Evolutionary conservation across 2,797 vertebrate genomes (phyloP).

Genomic region (Anabacerthia variegaticeps): DNA sequence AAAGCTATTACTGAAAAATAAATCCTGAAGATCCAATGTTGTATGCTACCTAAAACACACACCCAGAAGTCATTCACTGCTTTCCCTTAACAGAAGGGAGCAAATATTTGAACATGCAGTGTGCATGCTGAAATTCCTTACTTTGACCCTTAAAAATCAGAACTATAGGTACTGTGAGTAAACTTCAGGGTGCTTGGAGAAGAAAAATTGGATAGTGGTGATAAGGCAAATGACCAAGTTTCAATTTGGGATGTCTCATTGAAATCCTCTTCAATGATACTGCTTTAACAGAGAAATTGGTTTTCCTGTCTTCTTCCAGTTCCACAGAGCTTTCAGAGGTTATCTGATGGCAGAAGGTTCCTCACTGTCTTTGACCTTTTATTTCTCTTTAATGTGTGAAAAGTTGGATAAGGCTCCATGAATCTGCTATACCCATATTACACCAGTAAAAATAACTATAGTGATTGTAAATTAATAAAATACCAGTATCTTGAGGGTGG

Average conservation of each 20-base stretch:
- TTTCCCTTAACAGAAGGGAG: neutral
- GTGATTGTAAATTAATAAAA: neutral
- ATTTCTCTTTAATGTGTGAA: neutral
- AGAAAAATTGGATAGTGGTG: neutral
- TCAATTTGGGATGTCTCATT: neutral
- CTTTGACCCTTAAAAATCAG: neutral
- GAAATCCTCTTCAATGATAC: neutral
- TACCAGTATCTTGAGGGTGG: neutral
- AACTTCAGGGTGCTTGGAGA: neutral
- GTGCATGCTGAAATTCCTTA: neutral
- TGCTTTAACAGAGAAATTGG: neutral
- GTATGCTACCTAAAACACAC: neutral
- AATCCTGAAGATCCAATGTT: neutral
- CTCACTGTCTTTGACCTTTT: neutral
- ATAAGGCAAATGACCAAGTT: neutral
- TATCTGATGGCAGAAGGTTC: neutral
- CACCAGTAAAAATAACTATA: neutral
- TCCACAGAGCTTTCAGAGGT: neutral
- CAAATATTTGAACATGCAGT: neutral
- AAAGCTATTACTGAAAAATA: neutral
- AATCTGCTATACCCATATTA: neutral
- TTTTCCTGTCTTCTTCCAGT: neutral
- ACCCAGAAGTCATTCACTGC: neutral
- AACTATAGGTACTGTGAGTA: neutral
- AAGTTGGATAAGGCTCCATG: neutral